Evolutionary conservation across 1,140 invertebrate species (phyloP), one percentile per base, ranked within the genome.

Genomic region (Drosophila grimshawi): DNA sequence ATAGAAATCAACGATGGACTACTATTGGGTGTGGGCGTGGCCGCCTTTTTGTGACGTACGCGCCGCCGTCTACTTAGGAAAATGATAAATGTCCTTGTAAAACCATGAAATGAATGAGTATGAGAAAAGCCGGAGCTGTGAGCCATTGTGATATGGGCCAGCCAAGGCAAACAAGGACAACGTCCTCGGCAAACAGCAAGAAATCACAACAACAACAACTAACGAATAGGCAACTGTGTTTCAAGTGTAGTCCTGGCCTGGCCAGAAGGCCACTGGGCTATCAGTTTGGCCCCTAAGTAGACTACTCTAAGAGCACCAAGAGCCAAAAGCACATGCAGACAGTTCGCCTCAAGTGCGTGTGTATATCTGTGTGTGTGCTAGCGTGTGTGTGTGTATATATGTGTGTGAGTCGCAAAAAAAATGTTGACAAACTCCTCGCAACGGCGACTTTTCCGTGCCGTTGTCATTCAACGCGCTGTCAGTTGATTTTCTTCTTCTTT

Each of bases 401-500:
- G 27, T 43, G 37, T 30, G 10, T 8, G 27, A 48, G 35, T 35
- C 43, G 5, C 8, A 65, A 49, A 56, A 86, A 83, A 80, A 83
- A 85, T 88, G 85, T 88, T 88, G 83, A 89, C 85, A 88, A 88
- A 88, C 72, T 89, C 80, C 76, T 69, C 59, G 66, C 60, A 71
- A 48, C 67, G 67, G 66, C 83, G 81, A 77, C 64, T 78, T 76
- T 79, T 63, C 57, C 57, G 45, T 71, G 73, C 76, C 62, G 67
- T 80, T 88, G 85, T 89, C 83, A 89, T 88, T 88, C 83, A 89
- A 65, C 86, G 85, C 86, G 85, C 81, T 89, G 85, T 89, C 85
- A 89, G 75, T 68, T 60, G 56, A 78, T 74, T 89, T 80, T 89
- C 70, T 68, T 72, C 52, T 61, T 51, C 39, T 19, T 51, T 32